phyloP scores from a whole-genome alignment of 2,113 vertebrate genomes.

The Hassar affinis region DNA sequence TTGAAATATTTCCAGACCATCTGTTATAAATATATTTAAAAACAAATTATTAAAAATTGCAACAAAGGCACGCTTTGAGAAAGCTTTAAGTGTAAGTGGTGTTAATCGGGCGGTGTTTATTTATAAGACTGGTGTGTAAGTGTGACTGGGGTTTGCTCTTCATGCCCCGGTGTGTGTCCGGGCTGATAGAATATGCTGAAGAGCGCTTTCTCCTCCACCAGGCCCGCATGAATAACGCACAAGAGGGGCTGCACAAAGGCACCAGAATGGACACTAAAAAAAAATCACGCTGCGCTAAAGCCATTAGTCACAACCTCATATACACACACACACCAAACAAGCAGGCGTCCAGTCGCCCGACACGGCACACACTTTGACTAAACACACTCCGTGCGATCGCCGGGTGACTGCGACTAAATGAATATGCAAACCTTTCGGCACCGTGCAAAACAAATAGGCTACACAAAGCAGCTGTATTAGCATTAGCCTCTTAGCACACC shows the following conservation, averaged over 20 bases:
- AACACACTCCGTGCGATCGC: conserved; percentile 47
- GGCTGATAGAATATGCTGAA: conserved; percentile 66
- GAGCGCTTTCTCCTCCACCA: conserved; percentile 61
- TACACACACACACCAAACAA: background rate
- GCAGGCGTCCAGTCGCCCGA: background rate
- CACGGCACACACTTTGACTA: conserved; percentile 13
- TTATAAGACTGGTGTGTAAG: background rate
- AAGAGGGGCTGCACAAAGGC: conserved; percentile 75
- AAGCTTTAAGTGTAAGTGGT: background rate
- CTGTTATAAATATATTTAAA: background rate
- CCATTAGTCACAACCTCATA: conserved; percentile 18
- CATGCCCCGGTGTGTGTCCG: background rate
- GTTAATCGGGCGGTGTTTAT: background rate
- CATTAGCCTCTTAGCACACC: conserved; percentile 60
- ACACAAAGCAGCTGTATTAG: conserved; percentile 70
- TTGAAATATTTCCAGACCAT: too few relatives aligned
- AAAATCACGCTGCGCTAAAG: conserved; percentile 59
- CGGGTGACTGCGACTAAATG: conserved; percentile 63
- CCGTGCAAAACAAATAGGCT: conserved; percentile 34
- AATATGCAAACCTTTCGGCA: conserved; percentile 75
- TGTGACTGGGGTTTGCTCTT: background rate
- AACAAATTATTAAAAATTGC: background rate
- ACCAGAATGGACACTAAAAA: conserved; percentile 51
- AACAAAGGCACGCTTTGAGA: background rate
- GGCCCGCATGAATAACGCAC: conserved; percentile 78